Percentiles rank a stretch among this genome's conserved stretches.
Conservation (phyloP, 2,888 invertebrate species). For the Margaritifera margaritifera region DNA sequence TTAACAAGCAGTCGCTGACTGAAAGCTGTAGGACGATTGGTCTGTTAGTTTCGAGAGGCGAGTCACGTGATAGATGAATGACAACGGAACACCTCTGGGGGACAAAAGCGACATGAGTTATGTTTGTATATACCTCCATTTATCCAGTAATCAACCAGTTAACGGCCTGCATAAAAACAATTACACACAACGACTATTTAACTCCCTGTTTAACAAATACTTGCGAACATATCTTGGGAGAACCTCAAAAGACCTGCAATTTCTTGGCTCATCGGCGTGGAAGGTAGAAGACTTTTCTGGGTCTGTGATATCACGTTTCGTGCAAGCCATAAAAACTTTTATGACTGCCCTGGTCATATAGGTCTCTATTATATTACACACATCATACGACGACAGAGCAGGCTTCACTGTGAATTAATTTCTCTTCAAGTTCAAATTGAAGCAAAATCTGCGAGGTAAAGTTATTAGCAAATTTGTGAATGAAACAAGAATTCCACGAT, state of each 20-base stretch:
- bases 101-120: slow-evolving; percentile 31
- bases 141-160: slow-evolving; percentile 59
- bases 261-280: neutral
- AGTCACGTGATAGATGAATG: neutral
- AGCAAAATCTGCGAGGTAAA: too few relatives aligned
- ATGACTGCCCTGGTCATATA: too few relatives aligned
- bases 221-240: slow-evolving; percentile 3
- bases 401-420: too few relatives aligned
- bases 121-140: slow-evolving; percentile 47
- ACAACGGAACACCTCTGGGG: slow-evolving; percentile 10
- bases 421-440: too few relatives aligned
- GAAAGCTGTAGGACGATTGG: neutral
- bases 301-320: neutral
- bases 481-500: neutral
- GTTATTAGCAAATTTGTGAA: too few relatives aligned
- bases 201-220: slow-evolving; percentile 24
- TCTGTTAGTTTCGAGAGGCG: neutral
- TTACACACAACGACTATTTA: slow-evolving; percentile 46
- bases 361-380: too few relatives aligned
- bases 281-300: neutral
- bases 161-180: slow-evolving; percentile 53
- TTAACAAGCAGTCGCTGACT: neutral
- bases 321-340: too few relatives aligned
- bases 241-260: neutral
- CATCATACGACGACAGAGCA: too few relatives aligned